These are phyloP conservation scores for Agriotes lineatus DNA, from an alignment of 2,888 invertebrate species.

Conservation along the genomic window DNA sequence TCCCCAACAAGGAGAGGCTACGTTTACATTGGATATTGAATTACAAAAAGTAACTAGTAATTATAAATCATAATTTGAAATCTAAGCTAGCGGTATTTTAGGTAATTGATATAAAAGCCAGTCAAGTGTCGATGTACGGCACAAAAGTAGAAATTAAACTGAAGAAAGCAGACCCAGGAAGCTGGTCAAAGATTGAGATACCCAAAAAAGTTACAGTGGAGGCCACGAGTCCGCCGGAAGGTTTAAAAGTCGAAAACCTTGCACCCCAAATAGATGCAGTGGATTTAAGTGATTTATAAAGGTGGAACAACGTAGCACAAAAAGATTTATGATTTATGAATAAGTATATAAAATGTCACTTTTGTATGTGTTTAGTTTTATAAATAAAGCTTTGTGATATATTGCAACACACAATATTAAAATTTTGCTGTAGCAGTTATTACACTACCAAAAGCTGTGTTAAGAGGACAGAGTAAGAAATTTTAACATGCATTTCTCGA, in stretches of 20 bases:
- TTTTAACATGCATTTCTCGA: too few species aligned
- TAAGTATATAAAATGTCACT: neutral
- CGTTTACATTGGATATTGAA: conserved; percentile 82
- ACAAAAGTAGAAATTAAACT: conserved; percentile 95
- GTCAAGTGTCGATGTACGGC: conserved; percentile 83
- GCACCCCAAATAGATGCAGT: conserved; percentile 73
- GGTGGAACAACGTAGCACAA: conserved; percentile 16
- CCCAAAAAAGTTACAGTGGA: conserved; percentile 62
- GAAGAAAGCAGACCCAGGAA: conserved; percentile 86
- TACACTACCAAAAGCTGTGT: too few species aligned
- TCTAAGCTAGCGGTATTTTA: conserved; percentile 64
- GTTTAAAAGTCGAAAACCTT: conserved; percentile 63
- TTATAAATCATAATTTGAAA: conserved; percentile 26
- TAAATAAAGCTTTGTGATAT: neutral
- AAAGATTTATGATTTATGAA: neutral
- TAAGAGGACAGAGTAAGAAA: too few species aligned
- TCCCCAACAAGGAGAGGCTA: conserved; percentile 78
- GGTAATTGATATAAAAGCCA: conserved; percentile 81
- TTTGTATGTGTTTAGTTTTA: neutral
- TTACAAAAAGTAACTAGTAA: conserved; percentile 80
- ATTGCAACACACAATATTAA: too few species aligned
- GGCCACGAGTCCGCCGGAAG: conserved; percentile 51
- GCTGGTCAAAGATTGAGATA: conserved; percentile 84
- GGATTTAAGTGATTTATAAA: conserved; percentile 78
- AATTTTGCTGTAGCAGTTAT: too few species aligned